Percentiles rank a stretch among this genome's conserved stretches.
These are phyloP conservation scores for Rhynchonycteris naso DNA, from an alignment of 2,797 vertebrate genomes.

Conservation along the genomic window DNA sequence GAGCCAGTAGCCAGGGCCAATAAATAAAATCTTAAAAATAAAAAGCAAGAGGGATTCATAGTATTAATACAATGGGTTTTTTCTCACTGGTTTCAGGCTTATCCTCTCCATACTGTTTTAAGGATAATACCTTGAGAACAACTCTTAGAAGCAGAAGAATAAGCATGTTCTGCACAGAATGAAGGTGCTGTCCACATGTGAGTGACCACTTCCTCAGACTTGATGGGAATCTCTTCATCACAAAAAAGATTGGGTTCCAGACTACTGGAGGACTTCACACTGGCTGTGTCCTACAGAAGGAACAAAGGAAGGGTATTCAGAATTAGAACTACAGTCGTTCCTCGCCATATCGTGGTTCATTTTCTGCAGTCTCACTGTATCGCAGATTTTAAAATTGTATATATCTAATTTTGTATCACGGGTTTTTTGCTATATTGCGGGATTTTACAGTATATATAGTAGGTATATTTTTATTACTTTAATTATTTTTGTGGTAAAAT, in stretches of 20 bases:
- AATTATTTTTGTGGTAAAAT: no score
- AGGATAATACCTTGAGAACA: slow-evolving; percentile 93
- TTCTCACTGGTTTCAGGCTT: background rate
- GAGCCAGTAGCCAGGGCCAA: no score
- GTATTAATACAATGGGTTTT: background rate
- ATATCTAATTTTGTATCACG: no score
- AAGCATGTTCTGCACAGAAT: slow-evolving; percentile 97
- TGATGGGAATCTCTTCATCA: slow-evolving; percentile 98
- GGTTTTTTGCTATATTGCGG: no score
- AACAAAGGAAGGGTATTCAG: background rate
- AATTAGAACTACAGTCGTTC: background rate
- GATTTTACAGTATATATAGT: no score
- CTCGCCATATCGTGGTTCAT: no score
- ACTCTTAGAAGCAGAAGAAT: slow-evolving; percentile 98
- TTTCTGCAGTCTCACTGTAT: no score
- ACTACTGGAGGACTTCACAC: slow-evolving; percentile 95
- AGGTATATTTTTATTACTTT: no score
- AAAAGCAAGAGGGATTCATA: background rate
- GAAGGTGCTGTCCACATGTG: slow-evolving; percentile 99
- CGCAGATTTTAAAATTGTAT: no score
- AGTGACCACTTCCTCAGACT: slow-evolving; percentile 98
- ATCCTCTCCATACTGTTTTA: background rate
- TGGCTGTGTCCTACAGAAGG: slow-evolving; percentile 92
- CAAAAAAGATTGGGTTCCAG: slow-evolving; percentile 94
- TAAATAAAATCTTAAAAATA: no score